Evolutionary conservation across 30 jellyfish, hydroid and myxozoan genomes (phyloP), one percentile per base, ranked within the genome.

Genomic region (Calvadosia cruxmelitensis): DNA sequence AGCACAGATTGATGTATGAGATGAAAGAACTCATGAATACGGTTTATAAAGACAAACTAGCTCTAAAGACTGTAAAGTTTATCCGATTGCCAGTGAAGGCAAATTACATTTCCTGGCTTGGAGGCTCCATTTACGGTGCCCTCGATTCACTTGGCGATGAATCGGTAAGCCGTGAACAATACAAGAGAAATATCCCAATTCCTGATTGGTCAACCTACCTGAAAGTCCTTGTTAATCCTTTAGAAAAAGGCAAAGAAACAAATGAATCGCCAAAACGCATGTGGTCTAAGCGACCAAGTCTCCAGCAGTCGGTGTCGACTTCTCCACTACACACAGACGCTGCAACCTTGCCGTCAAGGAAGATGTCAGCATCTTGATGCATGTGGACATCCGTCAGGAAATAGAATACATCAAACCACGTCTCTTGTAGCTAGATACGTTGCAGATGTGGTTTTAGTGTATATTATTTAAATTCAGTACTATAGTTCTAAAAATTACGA

Each of bases 111-210:
- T 69, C 92, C 0, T 89, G 98, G 98, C 86, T 74, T 27, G 98
- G 98, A 31, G 98, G 94, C 36, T 95, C 98, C 15, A 72, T 89
- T 52, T 76, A 76, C 78, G 94, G 98, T 10, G 78, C 84, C 64
- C 83, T 89, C 23, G 98, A 89, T 30, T 66, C 85, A 3, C 83
- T 89, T 3, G 35, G 83, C 29, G 98, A 89, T 27, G 78, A 71
- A 34, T 89, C 98, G 2, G 63, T 81, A 23, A 77, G 92, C 12
- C 70, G 95, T 26, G 98, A 89, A 20, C 78, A 78, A 33, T 89
- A 89, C 69, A 77, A 76, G 29, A 72, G 69, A 1, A 77, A 73
- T 42, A 80, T 89, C 1, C 1, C 42, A 0, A 66, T 89, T 20
- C 98, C 98, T 27, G 98, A 89, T 75, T 89, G 98, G 98, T 92